A percentile compares a stretch with the other conserved stretches of the same genome.
phyloP scores from a whole-genome alignment of 1,140 invertebrate species.

The Eueides isabella region DNA sequence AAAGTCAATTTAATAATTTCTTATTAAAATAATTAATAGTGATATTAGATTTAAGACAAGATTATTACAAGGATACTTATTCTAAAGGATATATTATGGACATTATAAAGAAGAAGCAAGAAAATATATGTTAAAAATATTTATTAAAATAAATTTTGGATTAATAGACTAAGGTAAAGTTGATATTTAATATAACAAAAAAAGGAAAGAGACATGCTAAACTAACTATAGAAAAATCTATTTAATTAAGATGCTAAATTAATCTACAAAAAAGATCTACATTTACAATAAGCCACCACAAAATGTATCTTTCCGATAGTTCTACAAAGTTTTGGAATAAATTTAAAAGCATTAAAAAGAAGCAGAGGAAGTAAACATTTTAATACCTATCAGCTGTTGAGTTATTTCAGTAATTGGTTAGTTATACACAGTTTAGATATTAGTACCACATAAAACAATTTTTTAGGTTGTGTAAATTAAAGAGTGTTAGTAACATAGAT shows the following conservation, averaged over 20 bases:
- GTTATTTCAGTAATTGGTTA: neutral
- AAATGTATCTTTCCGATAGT: neutral
- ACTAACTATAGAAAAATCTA: neutral
- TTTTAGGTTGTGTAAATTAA: constrained; percentile 48
- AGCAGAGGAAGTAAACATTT: neutral
- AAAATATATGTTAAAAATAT: neutral
- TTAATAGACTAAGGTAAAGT: too few species aligned
- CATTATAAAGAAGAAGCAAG: neutral
- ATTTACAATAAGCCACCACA: neutral
- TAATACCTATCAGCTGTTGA: neutral
- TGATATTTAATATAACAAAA: too few species aligned
- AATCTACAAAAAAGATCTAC: too few species aligned
- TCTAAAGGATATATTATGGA: neutral
- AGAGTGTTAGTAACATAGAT: constrained; percentile 21
- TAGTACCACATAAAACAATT: constrained; percentile 27
- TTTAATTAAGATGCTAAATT: neutral
- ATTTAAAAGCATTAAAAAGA: neutral
- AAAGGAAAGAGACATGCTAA: neutral
- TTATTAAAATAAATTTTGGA: too few species aligned
- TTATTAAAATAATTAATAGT: too few species aligned
- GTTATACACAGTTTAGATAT: neutral
- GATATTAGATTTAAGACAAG: too few species aligned
- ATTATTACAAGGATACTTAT: neutral
- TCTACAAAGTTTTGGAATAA: neutral
- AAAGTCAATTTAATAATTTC: neutral